Evolutionary conservation across 2,797 vertebrate genomes (phyloP).

Genomic region (Tympanoctomys barrerae): DNA sequence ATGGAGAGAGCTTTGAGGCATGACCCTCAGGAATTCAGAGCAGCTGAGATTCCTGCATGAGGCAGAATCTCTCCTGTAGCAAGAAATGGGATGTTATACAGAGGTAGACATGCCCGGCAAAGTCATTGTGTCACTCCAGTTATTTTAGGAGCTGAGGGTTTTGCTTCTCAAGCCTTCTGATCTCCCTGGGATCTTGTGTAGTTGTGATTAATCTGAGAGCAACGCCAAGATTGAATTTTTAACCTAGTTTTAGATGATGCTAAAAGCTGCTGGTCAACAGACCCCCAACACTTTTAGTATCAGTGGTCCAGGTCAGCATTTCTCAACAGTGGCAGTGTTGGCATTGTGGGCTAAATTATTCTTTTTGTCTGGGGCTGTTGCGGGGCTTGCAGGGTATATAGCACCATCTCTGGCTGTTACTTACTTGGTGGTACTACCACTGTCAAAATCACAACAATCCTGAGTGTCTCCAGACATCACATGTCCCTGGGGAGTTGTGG

Average conservation of each 20-base stretch:
- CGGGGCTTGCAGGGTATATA: not conserved
- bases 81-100: not conserved
- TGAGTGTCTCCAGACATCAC: not conserved
- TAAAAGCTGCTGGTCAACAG: not conserved
- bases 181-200: not conserved
- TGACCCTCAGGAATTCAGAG: not conserved
- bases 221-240: not conserved
- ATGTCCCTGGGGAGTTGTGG: not conserved
- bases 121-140: not conserved
- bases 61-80: not conserved
- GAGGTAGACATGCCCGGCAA: not conserved
- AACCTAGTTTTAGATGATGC: slow-evolving; percentile 13
- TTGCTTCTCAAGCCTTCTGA: not conserved
- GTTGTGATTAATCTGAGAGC: not conserved
- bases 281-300: not conserved
- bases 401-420: not conserved
- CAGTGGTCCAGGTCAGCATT: not conserved
- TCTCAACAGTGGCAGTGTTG: not conserved
- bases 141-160: not conserved
- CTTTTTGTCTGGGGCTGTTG: not conserved
- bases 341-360: not conserved
- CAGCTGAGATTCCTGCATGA: not conserved
- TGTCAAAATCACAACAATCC: not conserved
- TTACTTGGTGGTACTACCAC: not conserved
- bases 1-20: not conserved